A percentile compares a stretch with the other conserved stretches of the same genome.
These are phyloP conservation scores for Leptoclinus maculatus DNA, from an alignment of 2,797 vertebrate species.

Conservation along the genomic window DNA sequence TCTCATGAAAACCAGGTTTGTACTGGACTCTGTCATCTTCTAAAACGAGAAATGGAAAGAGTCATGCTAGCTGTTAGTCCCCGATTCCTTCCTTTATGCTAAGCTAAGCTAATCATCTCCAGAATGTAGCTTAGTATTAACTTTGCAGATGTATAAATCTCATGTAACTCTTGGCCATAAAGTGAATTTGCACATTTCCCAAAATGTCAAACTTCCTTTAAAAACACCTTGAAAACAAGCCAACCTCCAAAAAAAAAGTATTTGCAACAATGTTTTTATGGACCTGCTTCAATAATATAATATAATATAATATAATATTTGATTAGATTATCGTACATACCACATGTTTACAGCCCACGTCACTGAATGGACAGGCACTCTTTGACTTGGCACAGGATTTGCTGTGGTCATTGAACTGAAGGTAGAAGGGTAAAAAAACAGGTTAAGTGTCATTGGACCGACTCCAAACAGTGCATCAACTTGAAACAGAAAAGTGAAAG, in stretches of 20 bases:
- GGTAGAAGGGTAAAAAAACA: not conserved
- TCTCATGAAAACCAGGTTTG: no score
- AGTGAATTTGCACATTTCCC: not conserved
- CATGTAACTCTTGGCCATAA: not conserved
- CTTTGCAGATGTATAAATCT: not conserved
- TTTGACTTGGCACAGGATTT: constrained; percentile 89
- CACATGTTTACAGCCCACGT: constrained; percentile 88
- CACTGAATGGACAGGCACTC: constrained; percentile 88
- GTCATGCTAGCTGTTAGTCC: not conserved
- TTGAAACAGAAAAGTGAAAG: constrained; percentile 39
- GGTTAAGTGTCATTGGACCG: not conserved
- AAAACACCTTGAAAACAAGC: not conserved
- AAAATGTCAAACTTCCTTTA: not conserved
- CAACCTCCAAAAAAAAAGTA: not conserved
- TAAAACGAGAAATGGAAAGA: no score
- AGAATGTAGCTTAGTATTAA: not conserved
- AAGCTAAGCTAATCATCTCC: not conserved
- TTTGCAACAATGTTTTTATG: not conserved
- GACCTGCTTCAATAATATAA: not conserved
- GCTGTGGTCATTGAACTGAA: constrained; percentile 91
- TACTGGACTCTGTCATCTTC: no score
- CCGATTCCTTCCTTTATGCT: not conserved
- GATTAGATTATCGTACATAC: constrained; percentile 67
- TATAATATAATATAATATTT: no score
- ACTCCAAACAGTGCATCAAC: not conserved